Percentiles rank a stretch among this genome's conserved stretches.
These are phyloP conservation scores for Erythrolamprus reginae DNA, from an alignment of 2,113 vertebrate species.

Conservation along the genomic window DNA sequence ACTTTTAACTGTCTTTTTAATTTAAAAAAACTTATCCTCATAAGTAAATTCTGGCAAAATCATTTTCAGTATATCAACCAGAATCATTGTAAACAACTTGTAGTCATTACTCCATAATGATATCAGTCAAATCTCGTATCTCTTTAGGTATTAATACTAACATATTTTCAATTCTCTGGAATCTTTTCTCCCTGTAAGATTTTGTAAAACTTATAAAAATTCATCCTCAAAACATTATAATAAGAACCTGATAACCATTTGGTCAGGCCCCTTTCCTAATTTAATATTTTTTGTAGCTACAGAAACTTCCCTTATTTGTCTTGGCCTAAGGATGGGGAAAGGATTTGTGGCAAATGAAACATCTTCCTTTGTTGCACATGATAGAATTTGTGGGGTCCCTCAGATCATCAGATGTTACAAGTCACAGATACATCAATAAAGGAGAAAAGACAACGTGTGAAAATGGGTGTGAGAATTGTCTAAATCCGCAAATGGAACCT, in stretches of 20 bases:
- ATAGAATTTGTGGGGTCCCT: constrained; percentile 34
- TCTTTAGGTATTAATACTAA: background rate
- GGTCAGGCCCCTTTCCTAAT: background rate
- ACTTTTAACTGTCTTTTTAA: background rate
- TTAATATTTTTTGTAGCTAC: background rate
- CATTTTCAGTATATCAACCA: background rate
- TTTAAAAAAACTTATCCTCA: background rate
- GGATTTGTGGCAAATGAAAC: background rate
- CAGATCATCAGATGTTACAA: constrained; percentile 41
- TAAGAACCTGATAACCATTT: background rate
- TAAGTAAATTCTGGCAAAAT: background rate
- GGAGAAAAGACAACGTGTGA: background rate
- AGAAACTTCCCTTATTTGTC: background rate
- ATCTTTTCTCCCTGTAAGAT: background rate
- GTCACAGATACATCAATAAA: background rate
- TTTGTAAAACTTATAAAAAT: background rate
- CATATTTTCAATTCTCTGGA: background rate
- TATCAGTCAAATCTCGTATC: background rate
- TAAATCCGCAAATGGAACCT: background rate
- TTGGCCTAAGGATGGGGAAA: background rate
- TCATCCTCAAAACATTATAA: background rate
- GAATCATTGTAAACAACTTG: background rate
- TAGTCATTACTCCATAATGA: background rate
- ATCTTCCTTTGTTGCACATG: constrained; percentile 24
- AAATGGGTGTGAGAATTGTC: background rate